These are phyloP conservation scores for Drosophila sordidula DNA, from an alignment of 2,888 invertebrate genomes.

Conservation along the genomic window DNA sequence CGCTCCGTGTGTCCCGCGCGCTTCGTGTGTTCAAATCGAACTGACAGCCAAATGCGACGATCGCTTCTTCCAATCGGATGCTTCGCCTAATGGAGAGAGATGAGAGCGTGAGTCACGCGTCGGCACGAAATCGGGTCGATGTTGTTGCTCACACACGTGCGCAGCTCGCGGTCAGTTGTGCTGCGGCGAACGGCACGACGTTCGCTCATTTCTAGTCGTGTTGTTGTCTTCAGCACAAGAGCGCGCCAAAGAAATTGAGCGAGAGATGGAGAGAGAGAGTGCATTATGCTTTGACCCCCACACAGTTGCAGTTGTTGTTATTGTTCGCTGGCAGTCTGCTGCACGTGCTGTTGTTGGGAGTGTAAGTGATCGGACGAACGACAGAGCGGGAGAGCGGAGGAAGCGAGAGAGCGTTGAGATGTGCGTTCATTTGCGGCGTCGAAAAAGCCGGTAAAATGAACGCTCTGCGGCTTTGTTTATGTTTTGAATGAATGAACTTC, in stretches of 20 bases:
- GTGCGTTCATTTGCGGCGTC: constrained; percentile 32
- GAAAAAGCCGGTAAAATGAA: constrained; percentile 76
- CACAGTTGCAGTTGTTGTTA: constrained; percentile 22
- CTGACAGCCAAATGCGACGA: constrained; percentile 53
- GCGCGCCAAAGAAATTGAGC: constrained; percentile 5
- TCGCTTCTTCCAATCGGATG: constrained; percentile 57
- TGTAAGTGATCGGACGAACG: neutral
- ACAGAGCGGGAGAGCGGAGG: neutral
- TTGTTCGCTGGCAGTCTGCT: constrained; percentile 17
- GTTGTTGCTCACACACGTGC: neutral
- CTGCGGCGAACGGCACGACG: constrained; percentile 10
- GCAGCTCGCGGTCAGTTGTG: neutral
- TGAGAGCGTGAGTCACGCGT: constrained; percentile 29
- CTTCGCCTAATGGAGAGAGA: constrained; percentile 27
- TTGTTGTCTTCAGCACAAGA: constrained; percentile 10
- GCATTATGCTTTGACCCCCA: constrained; percentile 49
- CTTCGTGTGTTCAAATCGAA: constrained; percentile 62
- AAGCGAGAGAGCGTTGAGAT: constrained; percentile 4
- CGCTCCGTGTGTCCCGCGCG: constrained; percentile 37
- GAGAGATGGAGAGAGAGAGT: constrained; percentile 16
- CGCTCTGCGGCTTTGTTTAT: constrained; percentile 58
- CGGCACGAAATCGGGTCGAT: constrained; percentile 2
- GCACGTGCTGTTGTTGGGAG: constrained; percentile 58
- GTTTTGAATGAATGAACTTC: constrained; percentile 26
- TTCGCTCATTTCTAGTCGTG: constrained; percentile 17